Conservation (phyloP, 2,797 vertebrate species). For the Spinibarbus caldwelli region DNA sequence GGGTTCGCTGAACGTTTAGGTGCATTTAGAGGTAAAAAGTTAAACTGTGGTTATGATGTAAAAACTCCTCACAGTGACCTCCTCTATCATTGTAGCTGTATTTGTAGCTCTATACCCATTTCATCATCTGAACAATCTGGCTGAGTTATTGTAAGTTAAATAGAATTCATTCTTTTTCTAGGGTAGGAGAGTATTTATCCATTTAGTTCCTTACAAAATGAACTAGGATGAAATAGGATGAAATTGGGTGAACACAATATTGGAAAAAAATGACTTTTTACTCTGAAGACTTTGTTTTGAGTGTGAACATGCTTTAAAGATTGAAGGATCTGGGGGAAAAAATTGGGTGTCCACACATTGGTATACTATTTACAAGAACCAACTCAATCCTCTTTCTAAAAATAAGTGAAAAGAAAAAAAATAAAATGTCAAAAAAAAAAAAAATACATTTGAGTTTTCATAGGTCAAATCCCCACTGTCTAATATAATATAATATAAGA, state of each 20-base stretch:
- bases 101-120: not conserved
- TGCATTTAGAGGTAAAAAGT: slow-evolving; percentile 10
- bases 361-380: not conserved
- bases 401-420: no score
- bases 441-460: not conserved
- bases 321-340: not conserved
- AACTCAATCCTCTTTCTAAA: not conserved
- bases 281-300: not conserved
- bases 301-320: not conserved
- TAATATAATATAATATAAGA: not conserved
- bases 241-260: not conserved
- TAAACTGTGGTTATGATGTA: not conserved
- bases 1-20: slow-evolving; percentile 31
- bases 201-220: not conserved
- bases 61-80: not conserved
- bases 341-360: not conserved
- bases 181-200: not conserved
- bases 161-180: not conserved
- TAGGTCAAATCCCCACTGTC: not conserved
- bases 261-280: not conserved
- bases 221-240: not conserved
- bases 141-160: not conserved
- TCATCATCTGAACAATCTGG: not conserved
- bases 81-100: not conserved
- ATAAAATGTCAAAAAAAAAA: not conserved